phyloP scores from a whole-genome alignment of 1,140 invertebrate species.

The Druon quercuslanigerum region DNA sequence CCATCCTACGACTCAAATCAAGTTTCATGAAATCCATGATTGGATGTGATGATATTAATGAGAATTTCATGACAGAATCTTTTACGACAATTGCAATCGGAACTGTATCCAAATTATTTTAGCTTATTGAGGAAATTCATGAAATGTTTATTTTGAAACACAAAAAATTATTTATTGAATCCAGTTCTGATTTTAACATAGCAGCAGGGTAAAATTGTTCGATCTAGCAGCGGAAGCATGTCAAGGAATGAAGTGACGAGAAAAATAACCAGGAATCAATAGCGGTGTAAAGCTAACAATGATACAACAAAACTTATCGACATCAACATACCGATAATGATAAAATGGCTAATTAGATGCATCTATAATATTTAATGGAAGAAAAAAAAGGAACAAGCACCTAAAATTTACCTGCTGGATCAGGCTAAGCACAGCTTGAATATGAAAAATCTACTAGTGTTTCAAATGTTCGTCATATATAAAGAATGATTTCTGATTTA shows the following conservation, averaged over 20 bases:
- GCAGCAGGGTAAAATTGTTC: conserved; percentile 16
- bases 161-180: neutral
- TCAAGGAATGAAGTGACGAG: conserved; percentile 35
- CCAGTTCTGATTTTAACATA: neutral
- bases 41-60: neutral
- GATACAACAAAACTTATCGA: conserved; percentile 42
- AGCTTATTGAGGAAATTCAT: neutral
- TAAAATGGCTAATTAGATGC: conserved; percentile 15
- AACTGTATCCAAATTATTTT: neutral
- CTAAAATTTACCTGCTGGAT: conserved; percentile 9
- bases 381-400: conserved; percentile 20
- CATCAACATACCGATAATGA: conserved; percentile 31
- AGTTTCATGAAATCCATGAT: neutral
- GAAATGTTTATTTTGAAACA: neutral
- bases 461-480: conserved; percentile 23
- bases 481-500: too few species aligned
- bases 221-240: conserved; percentile 38
- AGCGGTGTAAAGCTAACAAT: conserved; percentile 40
- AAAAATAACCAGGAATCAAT: conserved; percentile 25
- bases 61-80: conserved; percentile 9
- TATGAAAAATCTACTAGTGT: conserved; percentile 15
- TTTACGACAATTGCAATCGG: neutral
- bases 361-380: conserved; percentile 22
- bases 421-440: conserved; percentile 15
- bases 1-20: neutral